Evolutionary conservation across 2,888 invertebrate genomes (phyloP), one percentile per base, ranked within the genome.

Genomic region (Trichopoda pennipes): DNA sequence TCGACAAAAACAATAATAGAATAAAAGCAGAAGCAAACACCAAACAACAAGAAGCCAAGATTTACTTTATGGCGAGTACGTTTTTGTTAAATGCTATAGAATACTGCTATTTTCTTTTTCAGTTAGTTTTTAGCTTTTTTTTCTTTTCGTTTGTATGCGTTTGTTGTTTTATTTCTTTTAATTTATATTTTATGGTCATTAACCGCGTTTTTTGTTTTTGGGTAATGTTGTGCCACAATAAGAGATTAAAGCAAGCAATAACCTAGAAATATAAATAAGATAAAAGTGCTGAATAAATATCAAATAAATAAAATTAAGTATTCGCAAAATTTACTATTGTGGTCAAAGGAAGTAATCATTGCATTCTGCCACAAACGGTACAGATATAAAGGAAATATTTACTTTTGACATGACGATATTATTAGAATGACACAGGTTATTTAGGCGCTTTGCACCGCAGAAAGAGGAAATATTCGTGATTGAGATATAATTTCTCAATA

Each of bases 161-260:
- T 53, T 68, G 32, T 56, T 55, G 14, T 28, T 68, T 75, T 55
- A 56, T 58, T 19, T 10, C 51, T 69, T 61, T 68, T 44, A 55
- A 69, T 70, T 77, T 77, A 49, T 56, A 70, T 55, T 77, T 63
- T 70, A 63, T 77, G 77, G 70, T 35, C 77, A 70, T 63, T 77
- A 63, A 70, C 49, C 28, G 47, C 17, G 32, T 19, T 64, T 21
- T 17, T 49, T 28, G 6, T 28, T 28, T 28, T 28, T 28, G 2
- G 28, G 28, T 28, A 19, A 51, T 38, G 10, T 14, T 38, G 38
- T 38, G 16, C 16, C 42, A 44, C 42, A 44, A 44, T 44, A 14
- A 16, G 42, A 44, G 16, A 44, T 14, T 14, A 44, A 44, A 14
- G 42, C 42, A 44, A 44, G 7, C 42, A n/a, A 44, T 14, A 16